Evolutionary conservation across 2,797 vertebrate genomes (phyloP).

Genomic region (Crocidura indochinensis): DNA sequence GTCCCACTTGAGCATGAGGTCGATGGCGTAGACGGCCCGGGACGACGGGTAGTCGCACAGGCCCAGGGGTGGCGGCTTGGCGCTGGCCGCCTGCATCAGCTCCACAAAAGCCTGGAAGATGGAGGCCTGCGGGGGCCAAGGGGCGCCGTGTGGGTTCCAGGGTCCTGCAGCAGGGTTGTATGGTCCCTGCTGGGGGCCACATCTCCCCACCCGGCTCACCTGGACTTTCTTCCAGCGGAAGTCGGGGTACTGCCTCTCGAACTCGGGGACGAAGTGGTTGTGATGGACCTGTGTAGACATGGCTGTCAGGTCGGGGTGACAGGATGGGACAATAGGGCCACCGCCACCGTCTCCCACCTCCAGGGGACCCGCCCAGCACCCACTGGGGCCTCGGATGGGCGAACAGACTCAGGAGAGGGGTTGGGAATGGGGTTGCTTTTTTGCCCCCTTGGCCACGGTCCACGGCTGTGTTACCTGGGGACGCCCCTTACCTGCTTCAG

Average conservation of each 20-base stretch:
- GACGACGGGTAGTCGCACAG: constrained; percentile 94
- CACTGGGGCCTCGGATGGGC: no score
- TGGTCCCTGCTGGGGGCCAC: background rate
- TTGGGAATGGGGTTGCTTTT: no score
- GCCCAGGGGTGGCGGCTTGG: constrained; percentile 94
- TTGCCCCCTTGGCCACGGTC: no score
- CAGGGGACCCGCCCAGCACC: no score
- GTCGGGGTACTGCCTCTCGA: constrained; percentile 95
- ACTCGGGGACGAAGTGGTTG: constrained; percentile 96
- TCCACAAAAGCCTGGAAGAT: constrained; percentile 94
- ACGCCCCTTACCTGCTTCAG: constrained; percentile 94
- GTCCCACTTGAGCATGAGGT: constrained; percentile 97
- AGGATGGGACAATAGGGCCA: no score
- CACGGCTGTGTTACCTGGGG: no score
- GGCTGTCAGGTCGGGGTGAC: background rate
- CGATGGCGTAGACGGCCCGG: constrained; percentile 95
- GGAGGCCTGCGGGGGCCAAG: constrained; percentile 88
- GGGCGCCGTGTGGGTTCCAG: background rate
- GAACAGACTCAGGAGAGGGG: no score
- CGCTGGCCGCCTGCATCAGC: constrained; percentile 93
- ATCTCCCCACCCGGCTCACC: constrained; percentile 88
- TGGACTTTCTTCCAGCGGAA: constrained; percentile 94
- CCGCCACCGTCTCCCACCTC: no score
- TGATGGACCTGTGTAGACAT: constrained; percentile 93
- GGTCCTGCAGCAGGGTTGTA: no score